Percentiles rank a stretch among this genome's conserved stretches.
Conservation (phyloP, 2,113 vertebrate species). For the Sterrhoptilus dennistouni region DNA sequence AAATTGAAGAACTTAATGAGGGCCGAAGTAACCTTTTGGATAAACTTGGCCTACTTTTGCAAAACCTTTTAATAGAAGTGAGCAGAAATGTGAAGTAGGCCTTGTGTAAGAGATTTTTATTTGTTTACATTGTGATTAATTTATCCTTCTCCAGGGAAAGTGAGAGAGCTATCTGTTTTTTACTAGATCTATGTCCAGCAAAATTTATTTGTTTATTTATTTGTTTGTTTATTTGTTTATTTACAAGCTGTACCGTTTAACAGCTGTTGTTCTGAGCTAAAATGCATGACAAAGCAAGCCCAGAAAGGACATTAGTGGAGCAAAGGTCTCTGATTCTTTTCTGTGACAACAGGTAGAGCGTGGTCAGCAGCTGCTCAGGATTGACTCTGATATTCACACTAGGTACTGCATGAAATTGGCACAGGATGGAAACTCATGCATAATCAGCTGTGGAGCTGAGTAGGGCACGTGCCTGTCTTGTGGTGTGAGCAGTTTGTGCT, state of each 20-base stretch:
- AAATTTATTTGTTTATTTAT: neutral
- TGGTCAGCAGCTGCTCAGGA: neutral
- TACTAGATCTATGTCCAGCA: neutral
- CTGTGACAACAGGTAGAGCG: neutral
- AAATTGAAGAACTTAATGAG: neutral
- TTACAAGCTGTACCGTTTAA: neutral
- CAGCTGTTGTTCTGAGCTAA: neutral
- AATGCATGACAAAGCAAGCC: neutral
- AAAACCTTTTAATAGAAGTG: neutral
- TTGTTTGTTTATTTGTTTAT: neutral
- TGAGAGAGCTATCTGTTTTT: neutral
- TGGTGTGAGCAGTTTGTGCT: neutral
- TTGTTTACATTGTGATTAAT: neutral
- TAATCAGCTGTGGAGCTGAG: neutral
- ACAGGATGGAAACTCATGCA: neutral
- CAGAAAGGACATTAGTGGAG: neutral
- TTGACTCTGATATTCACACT: neutral
- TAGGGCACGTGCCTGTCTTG: accelerated
- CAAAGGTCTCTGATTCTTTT: neutral
- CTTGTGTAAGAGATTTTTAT: neutral
- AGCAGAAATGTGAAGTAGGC: neutral
- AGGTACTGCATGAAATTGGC: neutral
- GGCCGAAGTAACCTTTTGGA: neutral
- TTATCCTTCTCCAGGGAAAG: neutral
- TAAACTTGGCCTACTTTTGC: neutral